Base-by-base conservation (phyloP, 1,140 invertebrate species). In the Caenorhabditis briggsae region DNA sequence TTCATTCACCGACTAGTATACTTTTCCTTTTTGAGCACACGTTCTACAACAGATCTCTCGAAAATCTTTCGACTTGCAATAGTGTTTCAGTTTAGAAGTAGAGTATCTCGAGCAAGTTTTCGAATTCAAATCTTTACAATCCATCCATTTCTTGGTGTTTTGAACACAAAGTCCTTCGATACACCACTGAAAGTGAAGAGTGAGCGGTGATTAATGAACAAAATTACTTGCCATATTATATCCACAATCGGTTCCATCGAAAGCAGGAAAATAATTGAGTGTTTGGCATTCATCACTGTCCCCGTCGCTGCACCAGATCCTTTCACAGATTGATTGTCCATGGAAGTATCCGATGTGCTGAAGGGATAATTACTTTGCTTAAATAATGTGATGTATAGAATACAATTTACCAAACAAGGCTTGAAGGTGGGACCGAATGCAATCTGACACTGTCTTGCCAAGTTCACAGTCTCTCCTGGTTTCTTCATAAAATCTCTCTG, bases 211-310 rank as follows among this genome's bases (percentile, higher is more conserved):
- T 41, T 9, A 11, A 16, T 23, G 53, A 9, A 9, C 9, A n/a
- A 16, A 6, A 23, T 2, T 7, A 64, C 41, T 25, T 56, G 88
- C 90, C 88, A 90, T 90, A 65, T 84, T 65, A 20, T 87, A 64
- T 7, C 86, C 90, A 74, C 90, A 90, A 20, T 78, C 85, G 48
- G 90, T 90, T 18, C 90, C 90, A 87, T 90, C 90, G 74, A 91
- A 88, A 23, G 90, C 83, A n/a, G 90, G 90, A 43, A 90, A 87
- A 83, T 88, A 90, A 25, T 88, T 85, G 70, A 88, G 88, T 33
- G 90, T 91, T 82, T 91, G 91, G 61, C 90, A 91, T 16, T 59
- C 61, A 86, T 82, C 90, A 59, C 48, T 86, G 41, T 70, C 89
- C 20, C 25, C 55, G 18, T 43, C 90, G 64, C 82, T 91, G 74